Conservation (phyloP, 2,113 vertebrate species). For the Monopterus albus region DNA sequence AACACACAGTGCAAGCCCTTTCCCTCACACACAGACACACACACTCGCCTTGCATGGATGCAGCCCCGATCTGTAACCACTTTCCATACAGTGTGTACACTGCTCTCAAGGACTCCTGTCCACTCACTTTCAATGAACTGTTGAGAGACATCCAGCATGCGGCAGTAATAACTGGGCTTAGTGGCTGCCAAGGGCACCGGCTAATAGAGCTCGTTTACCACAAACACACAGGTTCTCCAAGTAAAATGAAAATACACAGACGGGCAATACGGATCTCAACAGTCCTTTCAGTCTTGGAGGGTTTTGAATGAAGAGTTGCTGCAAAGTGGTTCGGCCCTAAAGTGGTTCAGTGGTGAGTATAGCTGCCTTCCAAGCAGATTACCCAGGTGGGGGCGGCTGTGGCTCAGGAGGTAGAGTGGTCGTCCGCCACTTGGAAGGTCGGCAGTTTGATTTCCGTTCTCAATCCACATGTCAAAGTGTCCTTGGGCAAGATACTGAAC, state of each 20-base stretch:
- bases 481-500: too few relatives aligned
- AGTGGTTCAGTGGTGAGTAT: too few relatives aligned
- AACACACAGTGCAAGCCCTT: conserved; percentile 17
- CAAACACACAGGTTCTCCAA: conserved; percentile 62
- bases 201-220: conserved; percentile 65
- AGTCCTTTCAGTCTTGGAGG: conserved; percentile 18
- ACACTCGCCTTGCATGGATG: background rate
- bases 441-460: too few relatives aligned
- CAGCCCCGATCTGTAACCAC: conserved; percentile 42
- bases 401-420: too few relatives aligned
- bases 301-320: conserved; percentile 9
- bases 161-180: conserved; percentile 54
- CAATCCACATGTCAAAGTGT: too few relatives aligned
- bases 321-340: background rate
- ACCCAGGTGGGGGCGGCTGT: too few relatives aligned
- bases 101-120: conserved; percentile 72
- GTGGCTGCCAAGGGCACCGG: conserved; percentile 66
- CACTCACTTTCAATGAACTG: conserved; percentile 71
- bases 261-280: conserved; percentile 21
- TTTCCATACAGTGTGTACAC: conserved; percentile 68
- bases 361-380: too few relatives aligned
- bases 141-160: conserved; percentile 74
- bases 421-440: too few relatives aligned
- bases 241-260: conserved; percentile 62
- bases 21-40: background rate